Evolutionary conservation across 1,140 invertebrate species (phyloP), one percentile per base, ranked within the genome.

Genomic region (Kradibia gibbosae): DNA sequence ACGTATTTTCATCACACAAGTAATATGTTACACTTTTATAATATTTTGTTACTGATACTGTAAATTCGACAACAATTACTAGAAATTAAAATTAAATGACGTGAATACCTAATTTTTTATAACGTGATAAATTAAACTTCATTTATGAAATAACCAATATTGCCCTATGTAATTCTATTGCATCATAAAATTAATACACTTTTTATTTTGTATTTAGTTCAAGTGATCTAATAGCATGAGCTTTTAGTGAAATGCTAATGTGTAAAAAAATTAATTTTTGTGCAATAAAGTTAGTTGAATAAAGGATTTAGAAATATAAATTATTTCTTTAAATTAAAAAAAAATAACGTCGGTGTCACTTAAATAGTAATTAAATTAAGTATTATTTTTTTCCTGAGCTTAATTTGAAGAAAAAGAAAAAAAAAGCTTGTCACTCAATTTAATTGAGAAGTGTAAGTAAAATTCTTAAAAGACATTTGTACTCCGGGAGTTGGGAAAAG

Each of bases 401-500:
- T n/a, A n/a, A n/a, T n/a, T n/a, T n/a, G 62, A 39, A 1, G 3
- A 0, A 31, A 36, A 36, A 31, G 20, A 17, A 34, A 1, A 17
- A 17, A 34, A 17, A 62, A 17, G 20, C 60, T 36, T 62, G 20
- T 36, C 31, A 31, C 78, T 80, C 10, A 72, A 31, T 5, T 13
- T 74, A 73, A 80, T 80, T 48, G 50, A 62, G 22, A 74, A 73
- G 50, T 34, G 28, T 65, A 70, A 71, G 15, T 10, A 48, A 53
- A 67, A 39, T 45, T 50, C 55, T 36, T 28, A 71, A 25, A 57
- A n/a, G 45, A 34, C 25, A 50, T 60, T 45, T 45, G 3, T 22
- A 0, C 53, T 53, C 0, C 28, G 50, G 34, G 10, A 42, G 53
- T 22, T 60, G 34, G 72, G n/a, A 31, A 45, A 57, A 57, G 34